Percentiles rank a stretch among this genome's conserved stretches.
Evolutionary conservation across 37 sponge, comb jelly and placozoan species (phyloP).

Genomic region (Theonella swinhoei): DNA sequence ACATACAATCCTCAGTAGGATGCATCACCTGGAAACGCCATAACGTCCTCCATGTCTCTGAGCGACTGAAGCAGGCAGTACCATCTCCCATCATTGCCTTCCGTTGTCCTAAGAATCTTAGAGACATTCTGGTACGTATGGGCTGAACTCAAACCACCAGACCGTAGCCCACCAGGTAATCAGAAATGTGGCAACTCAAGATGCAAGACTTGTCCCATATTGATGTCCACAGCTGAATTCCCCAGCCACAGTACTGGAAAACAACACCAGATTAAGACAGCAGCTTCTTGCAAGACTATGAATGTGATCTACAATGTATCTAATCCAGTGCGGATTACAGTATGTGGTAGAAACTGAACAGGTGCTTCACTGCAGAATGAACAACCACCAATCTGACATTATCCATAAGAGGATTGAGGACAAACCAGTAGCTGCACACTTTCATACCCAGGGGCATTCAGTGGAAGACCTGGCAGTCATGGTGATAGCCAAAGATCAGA

Average conservation of each 20-base stretch:
- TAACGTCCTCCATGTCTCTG: neutral
- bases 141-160: neutral
- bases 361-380: neutral
- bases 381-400: neutral
- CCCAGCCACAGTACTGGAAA: neutral
- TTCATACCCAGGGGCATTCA: neutral
- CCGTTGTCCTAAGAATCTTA: slow-evolving; percentile 1
- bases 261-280: neutral
- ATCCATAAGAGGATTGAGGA: neutral
- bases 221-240: neutral
- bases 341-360: neutral
- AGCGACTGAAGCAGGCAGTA: neutral
- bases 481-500: neutral
- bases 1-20: neutral
- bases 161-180: neutral
- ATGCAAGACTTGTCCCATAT: neutral
- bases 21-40: neutral
- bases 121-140: too few species aligned
- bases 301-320: slow-evolving; percentile 1
- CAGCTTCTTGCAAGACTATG: neutral
- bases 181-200: neutral
- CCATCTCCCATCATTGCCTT: neutral
- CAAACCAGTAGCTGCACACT: neutral
- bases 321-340: neutral
- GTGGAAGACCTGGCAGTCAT: neutral